Evolutionary conservation across 2,113 vertebrate genomes (phyloP).

Genomic region (Ivindomyrus marchei): DNA sequence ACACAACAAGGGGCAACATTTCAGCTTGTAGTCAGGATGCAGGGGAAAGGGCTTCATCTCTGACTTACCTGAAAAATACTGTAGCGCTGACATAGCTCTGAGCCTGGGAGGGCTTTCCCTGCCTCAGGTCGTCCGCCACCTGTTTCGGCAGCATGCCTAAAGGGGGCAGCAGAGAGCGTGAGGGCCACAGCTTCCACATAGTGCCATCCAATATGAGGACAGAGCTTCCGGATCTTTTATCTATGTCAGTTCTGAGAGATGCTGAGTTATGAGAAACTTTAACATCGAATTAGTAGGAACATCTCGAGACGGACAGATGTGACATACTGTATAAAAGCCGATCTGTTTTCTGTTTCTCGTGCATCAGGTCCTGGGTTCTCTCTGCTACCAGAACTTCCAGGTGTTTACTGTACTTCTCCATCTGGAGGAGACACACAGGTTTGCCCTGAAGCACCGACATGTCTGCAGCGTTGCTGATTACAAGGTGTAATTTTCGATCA

Average conservation of each 20-base stretch:
- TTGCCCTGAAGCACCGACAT: neutral
- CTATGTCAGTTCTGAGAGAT: neutral
- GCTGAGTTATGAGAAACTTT: neutral
- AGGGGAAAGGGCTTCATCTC: neutral
- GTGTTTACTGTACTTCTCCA: conserved; percentile 86
- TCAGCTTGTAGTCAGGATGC: neutral
- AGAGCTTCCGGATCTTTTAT: neutral
- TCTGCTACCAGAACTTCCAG: conserved; percentile 75
- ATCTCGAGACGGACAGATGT: neutral
- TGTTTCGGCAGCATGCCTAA: conserved; percentile 74
- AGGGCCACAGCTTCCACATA: neutral
- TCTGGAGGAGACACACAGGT: conserved; percentile 49
- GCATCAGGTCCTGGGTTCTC: conserved; percentile 73
- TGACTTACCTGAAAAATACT: conserved; percentile 74
- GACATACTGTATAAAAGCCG: conserved; percentile 71
- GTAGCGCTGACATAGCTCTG: conserved; percentile 73
- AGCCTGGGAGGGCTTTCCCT: conserved; percentile 63
- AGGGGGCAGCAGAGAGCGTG: neutral
- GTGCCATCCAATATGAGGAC: neutral
- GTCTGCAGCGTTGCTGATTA: no score
- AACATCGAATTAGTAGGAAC: neutral
- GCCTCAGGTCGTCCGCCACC: conserved; percentile 72
- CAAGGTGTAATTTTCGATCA: neutral
- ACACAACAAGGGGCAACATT: neutral
- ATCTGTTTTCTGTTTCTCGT: conserved; percentile 79